Conservation (phyloP, 2,797 vertebrate genomes). For the Chrysocyon brachyurus region DNA sequence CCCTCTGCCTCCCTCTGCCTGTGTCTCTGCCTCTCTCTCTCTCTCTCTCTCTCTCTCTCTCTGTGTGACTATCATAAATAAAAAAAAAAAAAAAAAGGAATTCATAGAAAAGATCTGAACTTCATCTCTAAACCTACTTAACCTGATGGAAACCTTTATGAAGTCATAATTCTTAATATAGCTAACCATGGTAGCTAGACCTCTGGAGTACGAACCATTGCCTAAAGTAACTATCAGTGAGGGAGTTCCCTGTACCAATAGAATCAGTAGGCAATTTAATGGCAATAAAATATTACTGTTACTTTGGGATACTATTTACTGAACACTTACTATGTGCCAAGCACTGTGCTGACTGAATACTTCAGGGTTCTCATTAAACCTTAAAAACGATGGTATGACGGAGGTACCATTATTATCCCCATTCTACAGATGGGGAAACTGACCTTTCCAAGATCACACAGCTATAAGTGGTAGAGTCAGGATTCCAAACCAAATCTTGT, state of each 20-base stretch:
- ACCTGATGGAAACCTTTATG: neutral
- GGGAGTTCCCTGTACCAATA: neutral
- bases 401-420: constrained; percentile 9
- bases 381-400: constrained; percentile 41
- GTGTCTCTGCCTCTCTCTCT: too few species aligned
- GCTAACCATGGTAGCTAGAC: neutral
- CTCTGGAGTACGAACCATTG: constrained; percentile 18
- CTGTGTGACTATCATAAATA: too few species aligned
- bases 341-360: neutral
- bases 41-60: too few species aligned
- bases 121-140: constrained; percentile 38
- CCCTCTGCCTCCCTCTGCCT: too few species aligned
- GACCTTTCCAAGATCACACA: constrained; percentile 63
- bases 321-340: constrained; percentile 13
- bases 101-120: constrained; percentile 35
- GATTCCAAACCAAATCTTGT: constrained; percentile 68
- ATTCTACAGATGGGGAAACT: constrained; percentile 64
- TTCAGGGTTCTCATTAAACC: constrained; percentile 55
- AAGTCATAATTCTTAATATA: constrained; percentile 59
- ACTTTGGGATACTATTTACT: neutral
- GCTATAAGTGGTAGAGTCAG: constrained; percentile 57
- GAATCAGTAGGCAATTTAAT: constrained; percentile 40
- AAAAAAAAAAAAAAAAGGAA: neutral
- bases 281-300: constrained; percentile 42
- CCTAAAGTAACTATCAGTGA: constrained; percentile 58